These are phyloP conservation scores for Palloptera scutellata DNA, from an alignment of 2,888 invertebrate species.

Conservation along the genomic window DNA sequence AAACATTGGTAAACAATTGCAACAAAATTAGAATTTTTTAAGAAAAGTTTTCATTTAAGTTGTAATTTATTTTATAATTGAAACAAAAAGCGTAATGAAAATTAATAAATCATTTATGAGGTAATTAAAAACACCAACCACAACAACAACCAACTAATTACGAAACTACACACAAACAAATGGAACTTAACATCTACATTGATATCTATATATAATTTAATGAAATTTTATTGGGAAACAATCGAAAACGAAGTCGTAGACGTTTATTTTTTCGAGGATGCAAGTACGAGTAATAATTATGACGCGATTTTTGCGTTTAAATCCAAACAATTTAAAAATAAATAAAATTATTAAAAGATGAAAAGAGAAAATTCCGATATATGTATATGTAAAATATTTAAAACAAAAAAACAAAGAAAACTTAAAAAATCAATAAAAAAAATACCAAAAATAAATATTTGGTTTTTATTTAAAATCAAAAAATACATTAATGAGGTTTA, in stretches of 20 bases:
- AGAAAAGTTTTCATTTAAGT: conserved; percentile 27
- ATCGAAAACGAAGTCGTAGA: conserved; percentile 36
- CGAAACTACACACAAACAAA: conserved; percentile 33
- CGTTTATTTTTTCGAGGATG: background rate
- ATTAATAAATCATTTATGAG: conserved; percentile 14
- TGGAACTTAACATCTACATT: conserved; percentile 34
- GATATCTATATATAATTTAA: conserved; percentile 33
- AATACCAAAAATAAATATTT: no score
- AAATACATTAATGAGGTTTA: no score
- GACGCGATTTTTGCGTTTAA: conserved; percentile 19
- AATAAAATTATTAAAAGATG: conserved; percentile 6
- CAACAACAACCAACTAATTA: conserved; percentile 33
- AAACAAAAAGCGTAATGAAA: conserved; percentile 29
- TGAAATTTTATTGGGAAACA: conserved; percentile 35
- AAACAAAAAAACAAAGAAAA: conserved; percentile 53
- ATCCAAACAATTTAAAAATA: conserved; percentile 27
- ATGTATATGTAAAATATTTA: conserved; percentile 59
- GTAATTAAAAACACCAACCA: conserved; percentile 36
- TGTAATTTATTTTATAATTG: conserved; percentile 38
- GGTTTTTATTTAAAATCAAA: no score
- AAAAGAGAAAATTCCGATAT: conserved; percentile 44
- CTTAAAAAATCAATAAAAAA: conserved; percentile 28
- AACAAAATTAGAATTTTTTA: conserved; percentile 30
- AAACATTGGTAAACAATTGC: conserved; percentile 30
- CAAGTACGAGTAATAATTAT: conserved; percentile 18